Evolutionary conservation across 1,140 invertebrate species (phyloP), one percentile per base, ranked within the genome.

Genomic region (Bombus confusus): DNA sequence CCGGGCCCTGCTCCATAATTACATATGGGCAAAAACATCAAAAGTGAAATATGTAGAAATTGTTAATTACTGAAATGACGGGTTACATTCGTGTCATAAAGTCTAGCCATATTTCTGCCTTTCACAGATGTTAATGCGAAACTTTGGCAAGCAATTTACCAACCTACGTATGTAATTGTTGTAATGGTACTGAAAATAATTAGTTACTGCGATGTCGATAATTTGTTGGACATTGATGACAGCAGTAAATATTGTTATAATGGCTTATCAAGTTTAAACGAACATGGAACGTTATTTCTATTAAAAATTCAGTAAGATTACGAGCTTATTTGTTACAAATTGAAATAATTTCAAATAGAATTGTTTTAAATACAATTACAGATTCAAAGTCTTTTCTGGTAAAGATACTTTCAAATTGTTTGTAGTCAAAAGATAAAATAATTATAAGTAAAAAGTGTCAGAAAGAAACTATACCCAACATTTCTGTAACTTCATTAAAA

Each of bases 91-190:
- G 37, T 59, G 47, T 22, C 47, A 28, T 10, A 25, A 64, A 78
- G 28, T 64, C 39, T 22, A 78, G 41, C 71, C n/a, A 73, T 43
- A 73, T 73, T 73, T 73, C 71, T 31, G 15, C 71, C 13, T 31
- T 22, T 43, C 71, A 9, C 71, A 31, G 28, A 43, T 22, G 28
- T 57, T n/a, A 13, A 37, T 25, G 18, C 5, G 52, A 34, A 34
- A 64, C 34, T 64, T 64, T 25, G 15, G 18, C 64, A 64, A 59
- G 28, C 37, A 57, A 41, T 64, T 78, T 41, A 31, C 39, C 18
- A 22, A n/a, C 18, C 28, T 22, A 41, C 9, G 22, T 25, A 12
- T 2, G 37, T 25, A 41, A 78, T 41, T 64, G 59, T 78, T 78
- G 22, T n/a, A 64, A 64, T 10, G 18, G 9, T 2, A 31, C n/a